phyloP scores from a whole-genome alignment of 2,888 invertebrate genomes.

The Elaeidobius kamerunicus region DNA sequence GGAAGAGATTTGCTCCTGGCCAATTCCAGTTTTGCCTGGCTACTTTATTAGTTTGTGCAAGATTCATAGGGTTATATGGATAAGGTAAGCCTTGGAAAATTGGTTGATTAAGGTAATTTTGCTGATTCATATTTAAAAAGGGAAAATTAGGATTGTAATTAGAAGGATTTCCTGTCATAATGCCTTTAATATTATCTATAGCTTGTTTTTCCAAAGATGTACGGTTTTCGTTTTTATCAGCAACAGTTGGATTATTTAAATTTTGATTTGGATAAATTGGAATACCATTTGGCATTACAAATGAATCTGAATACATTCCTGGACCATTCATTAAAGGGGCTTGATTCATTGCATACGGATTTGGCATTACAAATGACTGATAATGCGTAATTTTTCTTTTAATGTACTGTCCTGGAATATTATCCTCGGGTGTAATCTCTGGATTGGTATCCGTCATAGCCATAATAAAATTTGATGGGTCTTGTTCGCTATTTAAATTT shows the following conservation, averaged over 20 bases:
- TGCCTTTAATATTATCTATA: conserved; percentile 43
- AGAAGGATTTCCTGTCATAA: conserved; percentile 30
- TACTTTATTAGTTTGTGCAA: conserved; percentile 11
- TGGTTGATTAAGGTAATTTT: neutral
- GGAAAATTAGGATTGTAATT: neutral
- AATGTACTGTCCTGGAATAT: conserved; percentile 43
- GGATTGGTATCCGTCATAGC: conserved; percentile 32
- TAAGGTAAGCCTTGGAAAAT: neutral
- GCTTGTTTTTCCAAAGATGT: conserved; percentile 40
- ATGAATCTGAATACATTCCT: neutral
- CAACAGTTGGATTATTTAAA: too few relatives aligned
- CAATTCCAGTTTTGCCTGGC: conserved; percentile 46
- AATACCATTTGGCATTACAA: neutral
- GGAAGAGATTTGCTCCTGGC: conserved; percentile 56
- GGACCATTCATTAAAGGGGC: too few relatives aligned
- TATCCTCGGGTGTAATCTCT: conserved; percentile 37
- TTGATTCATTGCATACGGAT: conserved; percentile 21
- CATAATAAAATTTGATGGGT: conserved; percentile 25
- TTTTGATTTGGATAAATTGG: too few relatives aligned
- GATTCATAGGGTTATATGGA: neutral
- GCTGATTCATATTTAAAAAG: neutral
- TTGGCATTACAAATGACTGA: conserved; percentile 42
- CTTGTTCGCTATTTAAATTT: conserved; percentile 6
- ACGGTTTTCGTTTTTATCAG: conserved; percentile 6
- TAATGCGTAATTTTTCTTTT: conserved; percentile 47